Base-by-base conservation (phyloP, 2,797 vertebrate species). In the Distichodus sexfasciatus region DNA sequence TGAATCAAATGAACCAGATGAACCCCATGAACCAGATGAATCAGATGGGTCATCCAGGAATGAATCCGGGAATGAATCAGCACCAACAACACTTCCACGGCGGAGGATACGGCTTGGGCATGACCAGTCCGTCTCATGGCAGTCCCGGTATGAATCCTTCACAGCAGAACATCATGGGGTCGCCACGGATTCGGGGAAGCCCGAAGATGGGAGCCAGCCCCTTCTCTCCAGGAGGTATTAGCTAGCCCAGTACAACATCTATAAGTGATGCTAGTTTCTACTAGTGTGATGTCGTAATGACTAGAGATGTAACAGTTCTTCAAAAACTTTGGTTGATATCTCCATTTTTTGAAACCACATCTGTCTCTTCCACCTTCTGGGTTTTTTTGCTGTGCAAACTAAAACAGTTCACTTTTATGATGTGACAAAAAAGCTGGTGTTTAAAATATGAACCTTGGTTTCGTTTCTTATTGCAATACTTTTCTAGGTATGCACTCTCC, bases 221-320 rank as follows among this genome's bases (percentile, higher is more conserved):
- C 65, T 98, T 96, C 83, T 99, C 96, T 75, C 95, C 96, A n/a
- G 92, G 95, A 94, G 95, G 95, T 98, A 94, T 73, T 79, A 64
- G 40, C 47, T 0, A 0, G 1, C 73, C 59, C n/a, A n/a, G n/a
- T n/a, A n/a, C n/a, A n/a, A n/a, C n/a, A n/a, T n/a, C n/a, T n/a
- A n/a, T n/a, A n/a, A n/a, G n/a, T n/a, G n/a, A n/a, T n/a, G n/a
- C n/a, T n/a, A n/a, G n/a, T n/a, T n/a, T n/a, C n/a, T n/a, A n/a
- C n/a, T n/a, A n/a, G n/a, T n/a, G n/a, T n/a, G n/a, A n/a, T n/a
- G n/a, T n/a, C n/a, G n/a, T n/a, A n/a, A n/a, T n/a, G n/a, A n/a
- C n/a, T n/a, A n/a, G n/a, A n/a, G n/a, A n/a, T n/a, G n/a, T n/a
- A n/a, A n/a, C n/a, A n/a, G n/a, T n/a, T n/a, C n/a, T n/a, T n/a